phyloP scores from a whole-genome alignment of 35 echinoderm and acorn worm genomes.

The Ophioderma brevispina region DNA sequence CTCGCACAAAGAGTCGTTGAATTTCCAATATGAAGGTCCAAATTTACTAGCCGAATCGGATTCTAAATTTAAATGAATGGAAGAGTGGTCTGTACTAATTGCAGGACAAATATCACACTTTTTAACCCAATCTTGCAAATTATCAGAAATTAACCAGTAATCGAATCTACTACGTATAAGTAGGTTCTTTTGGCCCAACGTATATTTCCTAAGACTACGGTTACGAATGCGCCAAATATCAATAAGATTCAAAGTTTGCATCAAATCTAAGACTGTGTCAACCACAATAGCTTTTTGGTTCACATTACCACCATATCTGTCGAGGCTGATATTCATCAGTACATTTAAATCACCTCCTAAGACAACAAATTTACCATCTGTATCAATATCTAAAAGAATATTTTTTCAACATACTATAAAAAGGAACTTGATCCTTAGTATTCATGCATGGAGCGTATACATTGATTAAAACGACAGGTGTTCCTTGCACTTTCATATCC shows the following conservation, averaged over 20 bases:
- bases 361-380: background rate
- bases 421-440: background rate
- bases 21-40: background rate
- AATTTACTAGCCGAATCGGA: background rate
- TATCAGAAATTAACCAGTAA: slow-evolving; percentile 13
- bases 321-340: background rate
- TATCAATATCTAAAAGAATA: background rate
- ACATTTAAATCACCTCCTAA: slow-evolving; percentile 24
- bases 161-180: slow-evolving; percentile 13
- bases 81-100: background rate
- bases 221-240: slow-evolving; percentile 27
- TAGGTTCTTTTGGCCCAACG: background rate
- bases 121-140: background rate
- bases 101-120: background rate
- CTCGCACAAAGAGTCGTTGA: background rate
- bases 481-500: background rate
- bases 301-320: background rate
- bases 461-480: background rate
- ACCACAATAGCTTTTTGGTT: background rate
- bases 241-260: background rate
- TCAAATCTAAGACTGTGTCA: background rate
- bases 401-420: slow-evolving; percentile 2
- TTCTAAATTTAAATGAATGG: background rate
- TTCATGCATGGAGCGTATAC: background rate
- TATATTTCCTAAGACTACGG: background rate